Percentiles rank a stretch among this genome's conserved stretches.
These are phyloP conservation scores for Cantharis flavilabris DNA, from an alignment of 2,888 invertebrate species.

Conservation along the genomic window DNA sequence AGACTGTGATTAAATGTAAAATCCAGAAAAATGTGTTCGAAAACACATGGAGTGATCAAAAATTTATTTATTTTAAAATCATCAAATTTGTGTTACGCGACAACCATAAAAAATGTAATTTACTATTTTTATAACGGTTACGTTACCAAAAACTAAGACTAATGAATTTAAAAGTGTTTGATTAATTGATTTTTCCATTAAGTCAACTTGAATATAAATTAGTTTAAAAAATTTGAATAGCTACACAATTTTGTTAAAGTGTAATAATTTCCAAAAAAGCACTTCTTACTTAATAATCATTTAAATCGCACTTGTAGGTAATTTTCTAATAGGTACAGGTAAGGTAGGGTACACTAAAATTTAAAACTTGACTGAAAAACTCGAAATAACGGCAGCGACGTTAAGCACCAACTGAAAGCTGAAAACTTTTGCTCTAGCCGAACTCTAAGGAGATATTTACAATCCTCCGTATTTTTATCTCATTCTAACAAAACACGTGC, in stretches of 20 bases:
- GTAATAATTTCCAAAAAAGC: not conserved
- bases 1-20: not conserved
- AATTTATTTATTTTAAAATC: not conserved
- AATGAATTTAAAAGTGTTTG: not conserved
- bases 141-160: not conserved
- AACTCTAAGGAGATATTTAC: conserved; percentile 5
- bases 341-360: not conserved
- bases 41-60: not conserved
- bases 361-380: conserved; percentile 6
- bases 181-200: not conserved
- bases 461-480: conserved; percentile 18
- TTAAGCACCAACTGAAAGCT: conserved; percentile 15
- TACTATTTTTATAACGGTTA: not conserved
- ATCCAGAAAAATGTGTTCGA: not conserved
- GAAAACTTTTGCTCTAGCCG: conserved; percentile 16
- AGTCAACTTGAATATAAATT: not conserved
- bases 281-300: not conserved
- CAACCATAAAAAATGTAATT: not conserved
- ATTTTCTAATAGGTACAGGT: not conserved
- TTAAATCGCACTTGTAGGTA: not conserved
- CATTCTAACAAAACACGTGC: conserved; percentile 21
- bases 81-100: not conserved
- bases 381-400: conserved; percentile 9
- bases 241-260: not conserved
- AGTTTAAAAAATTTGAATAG: not conserved